Percentiles rank a stretch among this genome's conserved stretches.
Conservation (phyloP, 2,888 invertebrate genomes). For the Amphipoea lucens region DNA sequence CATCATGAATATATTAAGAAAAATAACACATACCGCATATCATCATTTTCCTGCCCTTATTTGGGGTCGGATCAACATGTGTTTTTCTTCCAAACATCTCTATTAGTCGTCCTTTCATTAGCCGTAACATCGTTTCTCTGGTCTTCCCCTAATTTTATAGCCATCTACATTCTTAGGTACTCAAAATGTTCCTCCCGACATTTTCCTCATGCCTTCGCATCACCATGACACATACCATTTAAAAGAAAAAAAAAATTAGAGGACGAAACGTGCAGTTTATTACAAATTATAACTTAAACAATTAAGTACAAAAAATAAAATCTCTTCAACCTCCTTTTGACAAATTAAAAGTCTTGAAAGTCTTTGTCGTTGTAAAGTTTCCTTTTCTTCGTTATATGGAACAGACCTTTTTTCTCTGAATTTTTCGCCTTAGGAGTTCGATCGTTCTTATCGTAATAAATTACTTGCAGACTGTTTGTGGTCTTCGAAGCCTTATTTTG, state of each 20-base stretch:
- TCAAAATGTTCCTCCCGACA: not conserved
- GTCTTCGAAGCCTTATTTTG: constrained; percentile 74
- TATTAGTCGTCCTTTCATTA: not conserved
- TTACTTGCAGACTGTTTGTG: constrained; percentile 80
- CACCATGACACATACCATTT: no score
- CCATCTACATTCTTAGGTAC: not conserved
- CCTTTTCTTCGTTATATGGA: constrained; percentile 85
- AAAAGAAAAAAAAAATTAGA: not conserved
- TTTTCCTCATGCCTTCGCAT: not conserved
- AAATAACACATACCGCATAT: not conserved
- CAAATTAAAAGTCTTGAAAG: constrained; percentile 80
- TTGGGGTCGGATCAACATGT: no score
- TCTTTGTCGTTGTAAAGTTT: constrained; percentile 86
- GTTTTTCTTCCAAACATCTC: not conserved
- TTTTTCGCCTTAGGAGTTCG: constrained; percentile 67
- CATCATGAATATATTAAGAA: not conserved
- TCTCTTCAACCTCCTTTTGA: not conserved
- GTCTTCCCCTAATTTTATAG: not conserved
- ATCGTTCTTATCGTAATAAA: constrained; percentile 76
- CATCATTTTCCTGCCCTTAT: no score
- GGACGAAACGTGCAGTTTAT: constrained; percentile 52
- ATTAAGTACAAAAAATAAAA: not conserved
- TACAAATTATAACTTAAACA: constrained; percentile 6
- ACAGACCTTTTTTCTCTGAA: constrained; percentile 82
- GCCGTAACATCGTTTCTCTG: not conserved